Evolutionary conservation across 2,888 invertebrate genomes (phyloP), one percentile per base, ranked within the genome.

Genomic region (Lasioglossum pauxillum): DNA sequence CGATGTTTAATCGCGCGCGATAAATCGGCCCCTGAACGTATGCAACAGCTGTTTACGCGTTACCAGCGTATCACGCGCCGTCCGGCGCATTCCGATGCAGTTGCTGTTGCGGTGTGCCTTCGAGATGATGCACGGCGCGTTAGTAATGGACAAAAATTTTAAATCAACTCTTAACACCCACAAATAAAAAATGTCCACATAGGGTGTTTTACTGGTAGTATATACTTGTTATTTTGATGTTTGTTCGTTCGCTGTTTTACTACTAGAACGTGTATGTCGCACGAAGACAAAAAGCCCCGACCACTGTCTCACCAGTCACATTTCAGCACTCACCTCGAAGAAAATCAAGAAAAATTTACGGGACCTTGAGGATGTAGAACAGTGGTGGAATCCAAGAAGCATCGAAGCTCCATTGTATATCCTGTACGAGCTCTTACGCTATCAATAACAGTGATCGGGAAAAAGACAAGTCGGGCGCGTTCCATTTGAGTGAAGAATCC

Each of bases 11-110:
- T 69, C 80, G 78, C 76, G 41, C 12, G 60, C 75, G 53, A 80
- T 89, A 82, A 87, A 88, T 84, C 82, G 73, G 23, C 46, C 27
- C 57, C 76, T 73, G 35, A 46, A 85, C 35, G 46, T 53, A 67
- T 67, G 67, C 67, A 67, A 67, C 67, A 67, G 67, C 67, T 38
- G 38, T 67, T 38, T 38, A 67, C 69, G 75, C 75, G 85, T 53
- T 73, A 12, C 57, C 53, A 35, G 53, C 16, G 79, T 31, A 75
- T 44, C 64, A 46, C 53, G 10, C 19, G 53, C 41, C 23, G 72
- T 14, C 7, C 16, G 64, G 16, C 64, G 64, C 64, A 19, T 64
- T 31, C 16, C 64, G 64, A 31, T 31, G 64, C 64, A 64, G 31
- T 31, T 16, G 31, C 27, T 16, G 31, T 3, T 31, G 27, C 64